A percentile compares a stretch with the other conserved stretches of the same genome.
phyloP scores from a whole-genome alignment of 2,888 invertebrate species.

The Diploptera punctata region DNA sequence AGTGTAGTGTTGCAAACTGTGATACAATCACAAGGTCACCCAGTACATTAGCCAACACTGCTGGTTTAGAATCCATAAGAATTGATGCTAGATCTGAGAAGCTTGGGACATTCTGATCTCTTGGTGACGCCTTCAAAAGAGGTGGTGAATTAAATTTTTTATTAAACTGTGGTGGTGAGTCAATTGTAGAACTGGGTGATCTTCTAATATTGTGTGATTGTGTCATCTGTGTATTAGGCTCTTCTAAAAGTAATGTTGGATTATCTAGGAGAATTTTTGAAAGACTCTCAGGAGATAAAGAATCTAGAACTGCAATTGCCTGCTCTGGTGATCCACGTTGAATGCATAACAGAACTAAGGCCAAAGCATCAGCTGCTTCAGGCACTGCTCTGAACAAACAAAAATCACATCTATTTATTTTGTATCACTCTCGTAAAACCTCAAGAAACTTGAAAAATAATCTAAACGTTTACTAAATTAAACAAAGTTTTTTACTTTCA shows the following conservation, averaged over 20 bases:
- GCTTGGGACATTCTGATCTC: not conserved
- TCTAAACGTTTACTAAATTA: too few species aligned
- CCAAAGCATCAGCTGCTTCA: constrained; percentile 50
- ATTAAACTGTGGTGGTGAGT: not conserved
- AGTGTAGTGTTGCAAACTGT: constrained; percentile 52
- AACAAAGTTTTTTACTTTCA: too few species aligned
- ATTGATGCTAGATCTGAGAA: constrained; percentile 63
- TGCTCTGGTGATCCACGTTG: constrained; percentile 59
- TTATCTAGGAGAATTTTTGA: constrained; percentile 55
- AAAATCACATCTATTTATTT: too few species aligned
- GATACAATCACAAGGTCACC: constrained; percentile 56
- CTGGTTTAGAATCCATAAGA: constrained; percentile 58
- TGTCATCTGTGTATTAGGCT: not conserved
- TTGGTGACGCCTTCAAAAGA: not conserved
- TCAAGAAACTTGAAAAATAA: too few species aligned
- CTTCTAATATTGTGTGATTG: not conserved
- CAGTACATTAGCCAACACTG: constrained; percentile 58
- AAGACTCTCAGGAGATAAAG: constrained; percentile 55
- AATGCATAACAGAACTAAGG: constrained; percentile 59
- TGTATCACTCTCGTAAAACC: too few species aligned
- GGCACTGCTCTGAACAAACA: constrained; percentile 34
- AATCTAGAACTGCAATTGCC: constrained; percentile 57
- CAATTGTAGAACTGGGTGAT: not conserved
- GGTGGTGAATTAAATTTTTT: not conserved
- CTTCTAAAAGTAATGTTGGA: constrained; percentile 61